Conservation (phyloP, 2,797 vertebrate genomes). For the Eulemur rubriventer region DNA sequence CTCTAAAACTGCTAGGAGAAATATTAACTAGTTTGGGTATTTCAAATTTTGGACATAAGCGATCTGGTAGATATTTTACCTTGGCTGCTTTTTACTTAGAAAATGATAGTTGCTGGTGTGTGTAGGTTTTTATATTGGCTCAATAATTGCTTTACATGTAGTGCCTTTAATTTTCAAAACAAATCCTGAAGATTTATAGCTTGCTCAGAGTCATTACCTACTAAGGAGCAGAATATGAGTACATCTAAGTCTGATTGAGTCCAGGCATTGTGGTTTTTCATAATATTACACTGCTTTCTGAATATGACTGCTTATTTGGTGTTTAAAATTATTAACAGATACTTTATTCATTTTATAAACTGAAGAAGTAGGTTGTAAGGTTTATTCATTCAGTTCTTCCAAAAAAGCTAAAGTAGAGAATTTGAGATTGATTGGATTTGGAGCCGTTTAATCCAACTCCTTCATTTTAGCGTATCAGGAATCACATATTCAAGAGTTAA, state of each 20-base stretch:
- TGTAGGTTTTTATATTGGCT: conserved; percentile 20
- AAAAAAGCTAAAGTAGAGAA: neutral
- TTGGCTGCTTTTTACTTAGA: conserved; percentile 1
- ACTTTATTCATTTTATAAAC: conserved; percentile 48
- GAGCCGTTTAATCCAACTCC: neutral
- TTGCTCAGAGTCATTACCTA: neutral
- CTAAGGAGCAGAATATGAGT: neutral
- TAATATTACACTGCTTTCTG: neutral
- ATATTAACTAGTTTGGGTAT: neutral
- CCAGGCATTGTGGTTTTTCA: neutral
- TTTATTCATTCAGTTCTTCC: neutral
- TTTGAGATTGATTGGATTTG: neutral
- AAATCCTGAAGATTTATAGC: neutral
- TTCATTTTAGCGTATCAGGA: neutral
- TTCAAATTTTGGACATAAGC: neutral
- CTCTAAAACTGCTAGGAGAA: neutral
- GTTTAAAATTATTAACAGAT: conserved; percentile 24
- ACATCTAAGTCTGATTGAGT: neutral
- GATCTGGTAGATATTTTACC: conserved; percentile 26
- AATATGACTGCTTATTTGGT: conserved; percentile 13
- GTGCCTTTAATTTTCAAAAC: conserved; percentile 48
- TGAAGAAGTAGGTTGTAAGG: neutral
- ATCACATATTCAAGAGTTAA: neutral
- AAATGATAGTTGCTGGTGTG: neutral
- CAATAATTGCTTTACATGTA: neutral